Evolutionary conservation across 2,888 invertebrate genomes (phyloP), one percentile per base, ranked within the genome.

Genomic region (Chrysolina haemoptera): DNA sequence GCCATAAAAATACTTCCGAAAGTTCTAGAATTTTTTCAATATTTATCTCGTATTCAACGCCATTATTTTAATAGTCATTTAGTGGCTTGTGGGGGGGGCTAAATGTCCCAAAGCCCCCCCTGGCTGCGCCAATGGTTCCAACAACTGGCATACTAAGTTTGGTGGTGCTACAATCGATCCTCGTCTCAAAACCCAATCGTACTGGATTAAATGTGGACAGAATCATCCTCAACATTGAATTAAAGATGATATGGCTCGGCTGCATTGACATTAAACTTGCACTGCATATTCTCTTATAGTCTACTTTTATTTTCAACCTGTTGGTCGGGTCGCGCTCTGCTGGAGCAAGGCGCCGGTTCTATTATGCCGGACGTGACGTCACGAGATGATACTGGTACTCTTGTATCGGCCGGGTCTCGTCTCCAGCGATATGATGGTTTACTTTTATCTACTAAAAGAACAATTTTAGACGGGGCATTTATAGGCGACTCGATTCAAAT

Each of bases 291-390:
- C 74, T 74, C 68, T 76, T n/a, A n/a, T n/a, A 79, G 73, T 75
- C 80, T 80, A 83, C 83, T 84, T 84, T 84, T 84, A 81, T 83
- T 83, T 83, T 83, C 83, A 79, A 82, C 82, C 81, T 82, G 81
- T 80, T 81, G 81, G 79, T 50, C 62, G 11, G 67, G 68, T 68
- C 78, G 79, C 83, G 83, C 82, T 83, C 83, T 83, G 82, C 67
- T 83, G 82, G 82, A 83, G 82, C 83, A 82, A 82, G 82, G 81
- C 83, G 82, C 82, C 83, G 83, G 67, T 67, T 67, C 41, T 41
- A 67, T 41, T 41, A 67, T 67, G 40, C 53, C 67, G 67, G 67
- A 67, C 50, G 67, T 67, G 67, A 67, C 67, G 67, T 67, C 55
- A 67, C 59, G 59, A 59, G 59, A 59, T 35, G 35, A 35, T 59